Conservation (phyloP, 2,888 invertebrate species). For the Erannis defoliaria region DNA sequence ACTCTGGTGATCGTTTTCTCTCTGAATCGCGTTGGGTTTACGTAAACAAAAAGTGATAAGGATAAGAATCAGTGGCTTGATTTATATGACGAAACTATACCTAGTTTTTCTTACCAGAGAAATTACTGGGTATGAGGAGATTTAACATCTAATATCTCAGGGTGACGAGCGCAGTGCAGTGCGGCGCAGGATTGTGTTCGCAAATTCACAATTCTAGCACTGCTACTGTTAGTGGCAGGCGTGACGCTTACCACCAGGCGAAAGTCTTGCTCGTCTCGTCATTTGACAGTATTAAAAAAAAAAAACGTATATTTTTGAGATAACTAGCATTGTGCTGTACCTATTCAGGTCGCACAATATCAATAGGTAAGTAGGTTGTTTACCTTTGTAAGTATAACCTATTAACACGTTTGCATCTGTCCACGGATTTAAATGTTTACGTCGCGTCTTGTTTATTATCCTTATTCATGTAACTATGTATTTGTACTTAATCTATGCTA, state of each 20-base stretch:
- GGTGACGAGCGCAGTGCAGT: too few species aligned
- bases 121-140: too few species aligned
- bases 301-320: too few species aligned
- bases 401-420: neutral
- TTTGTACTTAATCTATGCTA: neutral
- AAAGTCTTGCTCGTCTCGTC: too few species aligned
- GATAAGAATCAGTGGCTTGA: constrained; percentile 17
- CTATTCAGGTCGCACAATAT: neutral
- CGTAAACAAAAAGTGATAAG: constrained; percentile 17
- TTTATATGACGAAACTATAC: constrained; percentile 15
- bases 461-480: constrained; percentile 5
- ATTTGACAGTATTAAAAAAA: too few species aligned
- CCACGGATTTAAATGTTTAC: neutral
- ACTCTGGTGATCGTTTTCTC: neutral
- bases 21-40: neutral
- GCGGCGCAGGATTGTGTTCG: too few species aligned
- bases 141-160: too few species aligned
- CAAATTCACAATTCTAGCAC: too few species aligned
- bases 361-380: constrained; percentile 1
- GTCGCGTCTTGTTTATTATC: neutral
- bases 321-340: neutral
- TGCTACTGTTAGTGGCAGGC: too few species aligned
- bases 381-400: too few species aligned
- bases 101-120: too few species aligned
- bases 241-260: too few species aligned